Conservation (phyloP, 2,113 vertebrate genomes). For the Crotalus helleri region DNA sequence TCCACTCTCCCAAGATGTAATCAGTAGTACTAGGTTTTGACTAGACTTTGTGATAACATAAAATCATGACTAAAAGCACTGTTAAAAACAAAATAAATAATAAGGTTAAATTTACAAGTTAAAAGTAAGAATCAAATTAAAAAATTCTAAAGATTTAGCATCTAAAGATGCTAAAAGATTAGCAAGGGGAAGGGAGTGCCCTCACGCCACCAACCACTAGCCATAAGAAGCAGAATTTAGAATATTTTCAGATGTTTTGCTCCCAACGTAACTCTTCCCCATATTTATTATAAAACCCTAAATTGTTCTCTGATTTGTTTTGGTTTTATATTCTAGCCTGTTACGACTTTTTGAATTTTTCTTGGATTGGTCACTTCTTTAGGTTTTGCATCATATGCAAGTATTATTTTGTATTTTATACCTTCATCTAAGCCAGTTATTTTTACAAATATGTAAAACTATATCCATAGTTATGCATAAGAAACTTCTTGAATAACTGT, state of each 20-base stretch:
- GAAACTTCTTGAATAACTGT: neutral
- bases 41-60: neutral
- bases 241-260: neutral
- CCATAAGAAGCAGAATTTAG: neutral
- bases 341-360: neutral
- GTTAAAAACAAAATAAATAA: neutral
- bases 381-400: neutral
- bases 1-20: neutral
- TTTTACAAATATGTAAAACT: neutral
- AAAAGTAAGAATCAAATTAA: neutral
- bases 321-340: neutral
- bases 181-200: neutral
- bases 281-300: neutral
- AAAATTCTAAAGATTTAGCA: neutral
- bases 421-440: neutral
- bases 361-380: neutral
- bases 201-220: neutral
- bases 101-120: neutral
- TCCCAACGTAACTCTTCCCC: neutral
- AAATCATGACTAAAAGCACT: too few species aligned
- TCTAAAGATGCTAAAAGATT: neutral
- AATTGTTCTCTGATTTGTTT: neutral
- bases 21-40: neutral
- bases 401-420: neutral
- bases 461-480: neutral